phyloP scores from a whole-genome alignment of 2,888 invertebrate species.

The Mamestra brassicae region DNA sequence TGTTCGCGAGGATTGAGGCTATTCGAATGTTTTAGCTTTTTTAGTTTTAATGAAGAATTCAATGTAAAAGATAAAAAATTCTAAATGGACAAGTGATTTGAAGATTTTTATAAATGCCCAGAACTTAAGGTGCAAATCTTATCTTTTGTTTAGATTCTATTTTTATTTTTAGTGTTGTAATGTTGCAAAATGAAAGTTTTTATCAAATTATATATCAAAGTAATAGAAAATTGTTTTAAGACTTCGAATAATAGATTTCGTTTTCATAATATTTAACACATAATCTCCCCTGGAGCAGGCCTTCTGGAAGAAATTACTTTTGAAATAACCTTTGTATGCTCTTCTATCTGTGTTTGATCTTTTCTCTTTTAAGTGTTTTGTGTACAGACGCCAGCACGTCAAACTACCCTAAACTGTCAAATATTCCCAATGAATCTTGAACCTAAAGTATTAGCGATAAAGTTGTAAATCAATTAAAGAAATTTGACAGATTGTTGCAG shows the following conservation, averaged over 20 bases:
- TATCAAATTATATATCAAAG: background rate
- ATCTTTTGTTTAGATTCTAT: background rate
- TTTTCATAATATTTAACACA: background rate
- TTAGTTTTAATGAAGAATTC: background rate
- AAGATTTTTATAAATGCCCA: background rate
- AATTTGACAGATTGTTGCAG: too few relatives aligned
- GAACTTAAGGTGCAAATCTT: background rate
- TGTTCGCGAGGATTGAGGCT: conserved; percentile 76
- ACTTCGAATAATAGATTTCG: background rate
- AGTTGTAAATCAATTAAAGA: too few relatives aligned
- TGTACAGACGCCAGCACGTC: too few relatives aligned
- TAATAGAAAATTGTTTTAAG: background rate
- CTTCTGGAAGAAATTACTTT: too few relatives aligned
- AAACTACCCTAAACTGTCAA: too few relatives aligned
- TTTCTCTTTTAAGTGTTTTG: too few relatives aligned
- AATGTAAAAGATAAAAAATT: background rate
- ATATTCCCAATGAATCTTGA: too few relatives aligned
- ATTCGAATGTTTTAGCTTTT: conserved; percentile 37
- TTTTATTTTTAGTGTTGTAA: background rate
- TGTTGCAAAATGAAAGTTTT: background rate
- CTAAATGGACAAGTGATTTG: background rate
- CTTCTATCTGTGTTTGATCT: too few relatives aligned
- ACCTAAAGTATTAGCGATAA: too few relatives aligned
- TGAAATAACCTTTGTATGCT: too few relatives aligned
- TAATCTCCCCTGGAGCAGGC: too few relatives aligned